Base-by-base conservation (phyloP, 1,140 invertebrate species). In the Trichonephila inaurata region DNA sequence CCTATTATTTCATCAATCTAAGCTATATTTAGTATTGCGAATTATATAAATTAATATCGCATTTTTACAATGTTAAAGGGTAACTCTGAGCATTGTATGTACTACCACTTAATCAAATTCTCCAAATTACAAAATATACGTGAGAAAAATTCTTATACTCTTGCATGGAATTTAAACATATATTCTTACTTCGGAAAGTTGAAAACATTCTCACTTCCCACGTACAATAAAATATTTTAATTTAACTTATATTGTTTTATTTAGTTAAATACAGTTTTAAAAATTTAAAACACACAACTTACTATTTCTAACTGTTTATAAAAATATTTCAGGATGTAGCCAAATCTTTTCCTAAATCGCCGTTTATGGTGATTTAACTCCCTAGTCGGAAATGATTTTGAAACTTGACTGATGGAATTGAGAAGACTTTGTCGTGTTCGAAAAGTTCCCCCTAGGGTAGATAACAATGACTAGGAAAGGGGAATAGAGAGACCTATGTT, bases 361-460 rank as follows among this genome's bases (percentile, higher is more conserved):
- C 62, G 40, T 60, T 77, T 81, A 33, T 91, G 69, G 72, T 21
- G 24, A 28, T 82, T 81, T 58, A 62, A 18, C 58, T 89, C 58
- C 18, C 61, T 28, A 58, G 61, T 33, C 40, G 19, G 62, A 21
- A 82, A 91, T 62, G 72, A 81, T 81, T 91, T 61, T 24, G 69
- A 72, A 91, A 82, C 72, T 82, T 91, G 89, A 91, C 18, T 81
- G 69, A 91, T 82, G 69, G 72, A 81, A 91, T 60, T 21, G 58
- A 91, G 72, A 19, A 89, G 88, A 60, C 89, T 60, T 82, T 82
- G 89, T 82, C 72, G 89, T 81, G 51, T 91, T 91, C 72, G 69
- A 91, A 91, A 40, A 58, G 62, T 40, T 40, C 58, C 89, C 40
- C 89, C 61, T 21, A 77, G 69, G 88, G 88, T 28, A 91, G 89